Evolutionary conservation across 2,797 vertebrate genomes (phyloP), one percentile per base, ranked within the genome.

Genomic region (Oophaga sylvatica): DNA sequence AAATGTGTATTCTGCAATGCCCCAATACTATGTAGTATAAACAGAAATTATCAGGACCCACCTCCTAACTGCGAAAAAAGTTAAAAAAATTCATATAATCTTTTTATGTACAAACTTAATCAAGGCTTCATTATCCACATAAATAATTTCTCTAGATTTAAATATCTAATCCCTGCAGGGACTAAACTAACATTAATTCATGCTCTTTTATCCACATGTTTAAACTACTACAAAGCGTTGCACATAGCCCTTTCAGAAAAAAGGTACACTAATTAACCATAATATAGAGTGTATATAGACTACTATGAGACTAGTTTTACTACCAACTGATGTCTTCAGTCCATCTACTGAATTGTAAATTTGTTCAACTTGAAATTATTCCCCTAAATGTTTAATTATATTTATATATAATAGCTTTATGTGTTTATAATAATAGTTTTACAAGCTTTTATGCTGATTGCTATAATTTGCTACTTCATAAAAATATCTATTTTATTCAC

Each of bases 141-240:
- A 22, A 77, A 77, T 77, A 77, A 53, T 77, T 77, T 53, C 1
- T 11, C 45, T 26, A 56, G 41, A 77, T 53, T 77, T 53, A 77
- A 77, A 53, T 53, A 77, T 77, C 45, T 53, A 56, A 77, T 77
- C 75, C 75, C 75, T 77, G 45, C 45, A 53, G 75, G 48, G 10
- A 56, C 26, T 56, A 15, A n/a, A 56, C 75, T n/a, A 77, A 77
- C 48, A 56, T 77, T 77, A 53, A 77, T 56, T 53, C 41, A 56
- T 56, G 5, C 75, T 48, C 45, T 77, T 77, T 56, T 77, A 77
- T 77, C 75, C 45, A 77, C 75, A 77, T 56, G n/a, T 77, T 77
- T 77, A 56, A 16, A 53, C n/a, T 77, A 73, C 73, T 77, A 16
- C 45, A 77, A 77, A 77, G 48, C 31, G 17, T 56, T 77, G 22